Percentiles rank a stretch among this genome's conserved stretches.
Conservation (phyloP, 2,888 invertebrate genomes). For the Pyrrhopygopsis socrates region DNA sequence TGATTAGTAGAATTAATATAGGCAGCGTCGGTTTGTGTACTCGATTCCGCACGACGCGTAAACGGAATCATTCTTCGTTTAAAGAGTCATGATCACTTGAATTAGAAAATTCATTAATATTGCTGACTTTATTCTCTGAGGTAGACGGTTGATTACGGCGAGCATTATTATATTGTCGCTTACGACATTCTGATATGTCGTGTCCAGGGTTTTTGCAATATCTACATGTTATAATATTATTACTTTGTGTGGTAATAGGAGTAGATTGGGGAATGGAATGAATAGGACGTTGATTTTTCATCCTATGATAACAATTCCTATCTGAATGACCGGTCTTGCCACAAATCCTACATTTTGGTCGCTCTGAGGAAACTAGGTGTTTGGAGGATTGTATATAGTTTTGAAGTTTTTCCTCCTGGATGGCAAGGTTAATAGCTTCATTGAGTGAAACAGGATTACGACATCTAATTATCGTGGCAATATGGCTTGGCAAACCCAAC, state of each 20-base stretch:
- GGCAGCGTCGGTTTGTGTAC: too few relatives aligned
- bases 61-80: too few relatives aligned
- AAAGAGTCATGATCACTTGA: neutral
- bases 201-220: conserved; percentile 48
- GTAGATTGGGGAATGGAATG: too few relatives aligned
- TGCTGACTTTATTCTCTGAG: too few relatives aligned
- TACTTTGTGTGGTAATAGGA: too few relatives aligned
- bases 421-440: conserved; percentile 30
- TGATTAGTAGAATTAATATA: too few relatives aligned
- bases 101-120: too few relatives aligned
- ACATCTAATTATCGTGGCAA: neutral
- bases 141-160: too few relatives aligned
- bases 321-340: conserved; percentile 32
- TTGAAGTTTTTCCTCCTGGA: conserved; percentile 54
- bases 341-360: neutral
- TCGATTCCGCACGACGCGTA: too few relatives aligned
- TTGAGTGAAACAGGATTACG: conserved; percentile 17
- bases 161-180: conserved; percentile 4
- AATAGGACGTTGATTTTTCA: too few relatives aligned
- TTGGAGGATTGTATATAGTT: conserved; percentile 22
- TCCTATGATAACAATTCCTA: too few relatives aligned
- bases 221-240: too few relatives aligned
- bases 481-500: conserved; percentile 34
- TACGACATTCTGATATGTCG: conserved; percentile 35
- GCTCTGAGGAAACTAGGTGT: conserved; percentile 7